These are phyloP conservation scores for Alethe diademata DNA, from an alignment of 2,113 vertebrate genomes.

Conservation along the genomic window DNA sequence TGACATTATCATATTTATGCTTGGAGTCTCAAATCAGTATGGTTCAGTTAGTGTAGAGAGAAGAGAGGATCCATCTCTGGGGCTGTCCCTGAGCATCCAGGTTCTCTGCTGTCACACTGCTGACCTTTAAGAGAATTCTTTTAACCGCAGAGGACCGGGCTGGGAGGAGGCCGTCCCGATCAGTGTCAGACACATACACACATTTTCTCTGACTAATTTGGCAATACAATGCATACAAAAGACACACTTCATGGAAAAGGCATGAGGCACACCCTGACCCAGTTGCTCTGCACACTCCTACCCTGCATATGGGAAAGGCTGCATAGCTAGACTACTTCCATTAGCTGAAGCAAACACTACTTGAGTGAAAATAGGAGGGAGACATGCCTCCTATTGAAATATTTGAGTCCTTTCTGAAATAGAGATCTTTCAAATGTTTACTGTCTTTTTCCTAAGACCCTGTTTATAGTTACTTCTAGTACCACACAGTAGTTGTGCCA, in stretches of 20 bases:
- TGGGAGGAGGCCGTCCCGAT: not conserved
- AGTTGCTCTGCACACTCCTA: not conserved
- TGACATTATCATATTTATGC: not conserved
- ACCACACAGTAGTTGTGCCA: not conserved
- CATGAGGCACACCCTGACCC: conserved; percentile 35
- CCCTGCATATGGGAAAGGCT: not conserved
- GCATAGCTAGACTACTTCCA: not conserved
- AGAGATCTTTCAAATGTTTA: not conserved
- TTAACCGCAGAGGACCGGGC: not conserved
- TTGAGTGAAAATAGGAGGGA: not conserved
- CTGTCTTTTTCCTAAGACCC: not conserved
- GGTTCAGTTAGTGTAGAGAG: not conserved
- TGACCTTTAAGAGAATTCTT: conserved; percentile 7
- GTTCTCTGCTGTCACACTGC: not conserved
- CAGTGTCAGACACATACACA: not conserved
- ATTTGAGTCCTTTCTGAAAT: not conserved
- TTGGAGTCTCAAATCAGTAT: not conserved
- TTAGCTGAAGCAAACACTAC: conserved; percentile 38
- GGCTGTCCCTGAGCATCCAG: not conserved
- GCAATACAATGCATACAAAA: not conserved
- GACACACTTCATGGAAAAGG: conserved; percentile 14
- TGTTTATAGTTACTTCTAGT: not conserved
- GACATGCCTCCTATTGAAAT: not conserved
- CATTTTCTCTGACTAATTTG: conserved; percentile 10
- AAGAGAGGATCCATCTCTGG: not conserved